Conservation (phyloP, 2,113 vertebrate species). For the Tympanuchus pallidicinctus region DNA sequence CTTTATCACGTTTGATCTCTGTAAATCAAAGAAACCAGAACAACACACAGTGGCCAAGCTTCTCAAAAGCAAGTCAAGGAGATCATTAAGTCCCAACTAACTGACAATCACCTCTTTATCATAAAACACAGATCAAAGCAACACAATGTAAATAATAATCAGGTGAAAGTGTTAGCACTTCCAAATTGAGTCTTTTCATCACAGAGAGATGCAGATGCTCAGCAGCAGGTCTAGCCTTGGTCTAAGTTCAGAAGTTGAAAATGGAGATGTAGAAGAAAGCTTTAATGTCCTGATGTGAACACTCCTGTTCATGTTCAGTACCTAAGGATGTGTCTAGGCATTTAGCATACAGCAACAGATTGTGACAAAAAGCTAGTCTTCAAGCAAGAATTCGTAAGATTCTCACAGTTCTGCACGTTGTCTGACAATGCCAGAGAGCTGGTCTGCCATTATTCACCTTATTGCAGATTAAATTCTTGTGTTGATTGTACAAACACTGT, state of each 20-base stretch:
- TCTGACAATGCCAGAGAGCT: neutral
- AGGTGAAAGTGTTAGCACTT: neutral
- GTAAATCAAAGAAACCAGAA: slow-evolving; percentile 19
- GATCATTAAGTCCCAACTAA: neutral
- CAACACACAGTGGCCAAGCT: neutral
- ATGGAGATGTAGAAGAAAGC: neutral
- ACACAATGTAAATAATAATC: slow-evolving; percentile 1
- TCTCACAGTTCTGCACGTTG: neutral
- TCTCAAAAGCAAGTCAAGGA: slow-evolving; percentile 2
- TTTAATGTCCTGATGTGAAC: neutral
- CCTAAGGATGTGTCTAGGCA: neutral
- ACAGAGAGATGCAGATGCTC: neutral
- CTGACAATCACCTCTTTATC: neutral
- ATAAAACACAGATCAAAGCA: neutral
- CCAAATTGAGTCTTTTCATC: neutral
- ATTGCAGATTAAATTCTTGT: neutral
- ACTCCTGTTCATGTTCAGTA: neutral
- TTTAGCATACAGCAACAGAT: neutral
- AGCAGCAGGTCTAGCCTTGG: neutral
- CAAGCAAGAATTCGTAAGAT: neutral
- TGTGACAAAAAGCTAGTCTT: neutral
- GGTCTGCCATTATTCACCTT: neutral
- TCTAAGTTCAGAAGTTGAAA: neutral
- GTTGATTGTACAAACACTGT: neutral
- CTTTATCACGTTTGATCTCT: neutral